phyloP scores from a whole-genome alignment of 2,797 vertebrate species.

The Choloepus didactylus region DNA sequence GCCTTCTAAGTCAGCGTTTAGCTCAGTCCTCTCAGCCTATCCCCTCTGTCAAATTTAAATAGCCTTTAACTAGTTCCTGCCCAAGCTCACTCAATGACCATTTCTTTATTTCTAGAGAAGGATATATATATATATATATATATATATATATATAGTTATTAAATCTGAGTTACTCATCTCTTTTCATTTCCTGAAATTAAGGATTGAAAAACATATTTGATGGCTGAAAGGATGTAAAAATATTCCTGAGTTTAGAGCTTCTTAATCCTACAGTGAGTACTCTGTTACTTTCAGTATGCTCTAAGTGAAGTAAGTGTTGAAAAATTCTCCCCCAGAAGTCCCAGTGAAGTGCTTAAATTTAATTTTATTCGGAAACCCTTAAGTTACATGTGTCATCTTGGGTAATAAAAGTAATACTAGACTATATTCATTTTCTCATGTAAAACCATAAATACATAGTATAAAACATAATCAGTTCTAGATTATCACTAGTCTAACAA shows the following conservation, averaged over 20 bases:
- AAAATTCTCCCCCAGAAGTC: not conserved
- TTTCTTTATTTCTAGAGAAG: not conserved
- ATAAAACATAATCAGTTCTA: slow-evolving; percentile 13
- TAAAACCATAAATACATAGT: not conserved
- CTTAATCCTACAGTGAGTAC: not conserved
- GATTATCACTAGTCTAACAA: not conserved
- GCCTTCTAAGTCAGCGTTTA: not conserved
- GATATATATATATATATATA: not conserved
- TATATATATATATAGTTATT: not conserved
- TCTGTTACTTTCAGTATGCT: not conserved
- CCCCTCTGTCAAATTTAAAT: not conserved
- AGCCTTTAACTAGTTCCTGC: not conserved
- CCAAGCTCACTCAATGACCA: not conserved
- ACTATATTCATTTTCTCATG: not conserved
- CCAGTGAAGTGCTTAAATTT: slow-evolving; percentile 13
- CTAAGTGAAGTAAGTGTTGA: not conserved
- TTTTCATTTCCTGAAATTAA: not conserved
- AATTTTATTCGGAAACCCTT: slow-evolving; percentile 32
- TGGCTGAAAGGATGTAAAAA: not conserved
- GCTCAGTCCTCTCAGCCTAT: not conserved
- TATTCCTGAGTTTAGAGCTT: not conserved
- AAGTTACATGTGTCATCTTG: not conserved
- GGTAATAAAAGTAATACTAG: not conserved
- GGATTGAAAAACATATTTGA: slow-evolving; percentile 29
- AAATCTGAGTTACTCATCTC: not conserved